phyloP scores from a whole-genome alignment of 2,888 invertebrate genomes.

The Brassicogethes aeneus region DNA sequence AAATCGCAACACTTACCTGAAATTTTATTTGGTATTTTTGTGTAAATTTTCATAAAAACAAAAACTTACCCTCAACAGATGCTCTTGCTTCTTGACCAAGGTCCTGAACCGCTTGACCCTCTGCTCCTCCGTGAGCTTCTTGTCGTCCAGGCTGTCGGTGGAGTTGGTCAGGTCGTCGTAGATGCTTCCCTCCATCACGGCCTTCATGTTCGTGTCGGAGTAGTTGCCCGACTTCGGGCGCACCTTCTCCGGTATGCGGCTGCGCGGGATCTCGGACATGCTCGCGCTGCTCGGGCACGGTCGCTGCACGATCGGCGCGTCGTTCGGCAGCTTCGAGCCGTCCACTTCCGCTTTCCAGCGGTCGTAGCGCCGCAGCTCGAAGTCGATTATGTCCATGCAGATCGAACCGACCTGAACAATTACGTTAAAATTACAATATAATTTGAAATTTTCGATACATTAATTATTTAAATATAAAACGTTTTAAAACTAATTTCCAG shows the following conservation, averaged over 20 bases:
- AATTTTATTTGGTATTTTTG: too few species aligned
- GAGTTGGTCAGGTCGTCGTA: slow-evolving; percentile 48
- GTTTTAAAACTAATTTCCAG: too few species aligned
- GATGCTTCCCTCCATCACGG: slow-evolving; percentile 57
- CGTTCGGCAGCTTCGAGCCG: slow-evolving; percentile 42
- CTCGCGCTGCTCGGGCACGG: slow-evolving; percentile 37
- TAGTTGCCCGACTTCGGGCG: slow-evolving; percentile 69
- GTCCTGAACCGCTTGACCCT: slow-evolving; percentile 68
- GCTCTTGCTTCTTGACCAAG: slow-evolving; percentile 89
- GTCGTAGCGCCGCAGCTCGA: slow-evolving; percentile 87
- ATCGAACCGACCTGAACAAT: slow-evolving; percentile 83
- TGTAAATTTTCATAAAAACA: too few species aligned
- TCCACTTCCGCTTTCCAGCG: slow-evolving; percentile 78
- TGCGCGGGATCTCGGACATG: slow-evolving; percentile 56
- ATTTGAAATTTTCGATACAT: too few species aligned
- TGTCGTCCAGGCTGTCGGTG: slow-evolving; percentile 38
- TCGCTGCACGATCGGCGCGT: slow-evolving; percentile 34
- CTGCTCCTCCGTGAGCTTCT: slow-evolving; percentile 36
- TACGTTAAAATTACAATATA: too few species aligned
- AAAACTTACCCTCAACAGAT: slow-evolving; percentile 79
- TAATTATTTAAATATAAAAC: too few species aligned
- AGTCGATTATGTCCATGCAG: slow-evolving; percentile 93
- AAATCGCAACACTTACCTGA: too few species aligned
- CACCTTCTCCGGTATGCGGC: slow-evolving; percentile 60
- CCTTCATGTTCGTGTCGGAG: slow-evolving; percentile 46